Evolutionary conservation across 2,113 vertebrate genomes (phyloP).

Genomic region (Pseudonaja textilis): DNA sequence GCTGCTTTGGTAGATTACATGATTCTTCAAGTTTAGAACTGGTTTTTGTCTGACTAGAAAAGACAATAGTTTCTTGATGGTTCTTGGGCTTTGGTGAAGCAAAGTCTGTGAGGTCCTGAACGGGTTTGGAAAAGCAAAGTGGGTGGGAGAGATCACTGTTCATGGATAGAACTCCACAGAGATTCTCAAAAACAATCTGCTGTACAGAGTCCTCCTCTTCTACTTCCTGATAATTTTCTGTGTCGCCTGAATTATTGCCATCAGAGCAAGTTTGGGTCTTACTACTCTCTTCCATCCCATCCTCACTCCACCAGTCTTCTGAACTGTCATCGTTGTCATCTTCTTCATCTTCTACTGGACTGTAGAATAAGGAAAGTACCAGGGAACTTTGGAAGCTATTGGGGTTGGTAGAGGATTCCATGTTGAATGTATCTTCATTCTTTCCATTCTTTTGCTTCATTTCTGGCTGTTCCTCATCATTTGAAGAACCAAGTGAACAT

Average conservation of each 20-base stretch:
- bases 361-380: slow-evolving; percentile 43
- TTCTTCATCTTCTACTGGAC: slow-evolving; percentile 33
- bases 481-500: not conserved
- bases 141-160: slow-evolving; percentile 35
- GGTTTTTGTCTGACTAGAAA: not conserved
- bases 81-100: not conserved
- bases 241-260: not conserved
- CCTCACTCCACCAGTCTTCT: slow-evolving; percentile 3
- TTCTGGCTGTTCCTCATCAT: not conserved
- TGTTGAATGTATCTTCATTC: not conserved
- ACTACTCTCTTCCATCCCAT: slow-evolving; percentile 12
- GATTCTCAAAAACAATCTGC: not conserved
- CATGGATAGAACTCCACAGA: not conserved
- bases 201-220: not conserved
- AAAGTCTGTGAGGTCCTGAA: not conserved
- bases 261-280: not conserved
- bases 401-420: not conserved
- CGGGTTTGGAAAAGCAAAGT: slow-evolving; percentile 11
- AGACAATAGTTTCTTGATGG: not conserved
- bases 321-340: slow-evolving; percentile 22
- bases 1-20: not conserved
- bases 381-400: not conserved
- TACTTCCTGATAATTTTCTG: not conserved
- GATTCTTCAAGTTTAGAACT: not conserved
- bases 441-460: not conserved